phyloP scores from a whole-genome alignment of 2,888 invertebrate species.

The Drosophila helvetica region DNA sequence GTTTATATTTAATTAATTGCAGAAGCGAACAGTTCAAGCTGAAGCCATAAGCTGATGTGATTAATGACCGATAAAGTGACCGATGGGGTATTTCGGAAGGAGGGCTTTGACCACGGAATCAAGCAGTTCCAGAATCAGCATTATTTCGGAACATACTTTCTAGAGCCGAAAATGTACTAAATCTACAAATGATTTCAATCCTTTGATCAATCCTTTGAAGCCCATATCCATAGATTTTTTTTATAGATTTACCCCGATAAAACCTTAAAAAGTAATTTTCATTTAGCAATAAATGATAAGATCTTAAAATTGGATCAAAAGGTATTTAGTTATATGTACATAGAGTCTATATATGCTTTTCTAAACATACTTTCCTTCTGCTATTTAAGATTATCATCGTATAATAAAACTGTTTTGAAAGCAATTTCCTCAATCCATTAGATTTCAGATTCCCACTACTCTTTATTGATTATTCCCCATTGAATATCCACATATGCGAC shows the following conservation, averaged over 20 bases:
- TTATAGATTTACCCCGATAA: no score
- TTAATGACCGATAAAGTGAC: conserved; percentile 17
- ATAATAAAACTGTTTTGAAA: background rate
- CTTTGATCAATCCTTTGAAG: no score
- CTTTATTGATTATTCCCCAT: background rate
- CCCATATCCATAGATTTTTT: no score
- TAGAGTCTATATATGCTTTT: background rate
- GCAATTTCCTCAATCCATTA: background rate
- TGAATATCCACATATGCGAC: conserved; percentile 52
- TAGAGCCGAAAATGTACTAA: background rate
- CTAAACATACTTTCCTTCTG: background rate
- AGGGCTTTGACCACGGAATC: no score
- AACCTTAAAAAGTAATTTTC: no score
- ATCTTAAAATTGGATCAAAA: no score
- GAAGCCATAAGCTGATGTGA: conserved; percentile 36
- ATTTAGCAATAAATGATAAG: no score
- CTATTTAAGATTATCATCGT: background rate
- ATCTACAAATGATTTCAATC: no score
- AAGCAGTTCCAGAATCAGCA: background rate
- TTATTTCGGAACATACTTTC: no score
- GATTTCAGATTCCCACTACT: background rate
- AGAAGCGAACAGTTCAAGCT: conserved; percentile 47
- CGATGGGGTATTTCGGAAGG: background rate
- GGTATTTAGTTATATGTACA: no score
- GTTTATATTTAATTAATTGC: conserved; percentile 76